phyloP scores from a whole-genome alignment of 2,797 vertebrate genomes.

The Falco rusticolus region DNA sequence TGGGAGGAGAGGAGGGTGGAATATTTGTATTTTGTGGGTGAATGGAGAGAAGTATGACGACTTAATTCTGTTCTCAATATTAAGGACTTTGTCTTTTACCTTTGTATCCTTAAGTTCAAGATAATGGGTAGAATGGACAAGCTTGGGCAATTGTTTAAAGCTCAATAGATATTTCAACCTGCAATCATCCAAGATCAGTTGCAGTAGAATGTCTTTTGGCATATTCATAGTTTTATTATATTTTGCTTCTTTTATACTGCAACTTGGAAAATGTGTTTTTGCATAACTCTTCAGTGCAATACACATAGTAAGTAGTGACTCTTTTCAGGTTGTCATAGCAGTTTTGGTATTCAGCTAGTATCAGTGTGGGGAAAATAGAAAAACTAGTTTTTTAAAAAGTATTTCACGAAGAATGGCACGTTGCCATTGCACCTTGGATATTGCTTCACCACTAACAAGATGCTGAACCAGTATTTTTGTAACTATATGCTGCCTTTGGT shows the following conservation, averaged over 20 bases:
- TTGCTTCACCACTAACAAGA: conserved; percentile 68
- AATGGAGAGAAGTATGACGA: neutral
- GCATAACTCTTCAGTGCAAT: conserved; percentile 25
- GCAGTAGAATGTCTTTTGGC: conserved; percentile 3
- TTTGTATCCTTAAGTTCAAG: neutral
- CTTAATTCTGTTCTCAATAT: neutral
- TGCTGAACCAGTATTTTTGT: conserved; percentile 49
- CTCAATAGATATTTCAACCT: neutral
- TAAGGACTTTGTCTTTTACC: neutral
- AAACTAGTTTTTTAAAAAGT: conserved; percentile 39
- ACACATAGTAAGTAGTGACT: neutral
- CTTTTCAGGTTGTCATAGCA: conserved; percentile 10
- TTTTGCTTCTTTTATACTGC: conserved; percentile 39
- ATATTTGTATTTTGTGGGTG: conserved; percentile 1
- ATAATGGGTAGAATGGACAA: neutral
- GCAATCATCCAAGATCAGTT: conserved; percentile 1
- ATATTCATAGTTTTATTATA: conserved; percentile 5
- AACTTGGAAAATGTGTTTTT: conserved; percentile 48
- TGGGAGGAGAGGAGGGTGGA: neutral
- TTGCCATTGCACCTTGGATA: conserved; percentile 48
- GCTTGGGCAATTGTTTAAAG: conserved; percentile 10
- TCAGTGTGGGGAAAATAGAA: neutral
- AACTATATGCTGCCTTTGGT: conserved; percentile 44
- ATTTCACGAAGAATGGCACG: conserved; percentile 41
- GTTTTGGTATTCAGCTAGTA: conserved; percentile 32